Percentiles rank a stretch among this genome's conserved stretches.
Conservation (phyloP, 1,140 invertebrate species). For the Parapsyche elsis region DNA sequence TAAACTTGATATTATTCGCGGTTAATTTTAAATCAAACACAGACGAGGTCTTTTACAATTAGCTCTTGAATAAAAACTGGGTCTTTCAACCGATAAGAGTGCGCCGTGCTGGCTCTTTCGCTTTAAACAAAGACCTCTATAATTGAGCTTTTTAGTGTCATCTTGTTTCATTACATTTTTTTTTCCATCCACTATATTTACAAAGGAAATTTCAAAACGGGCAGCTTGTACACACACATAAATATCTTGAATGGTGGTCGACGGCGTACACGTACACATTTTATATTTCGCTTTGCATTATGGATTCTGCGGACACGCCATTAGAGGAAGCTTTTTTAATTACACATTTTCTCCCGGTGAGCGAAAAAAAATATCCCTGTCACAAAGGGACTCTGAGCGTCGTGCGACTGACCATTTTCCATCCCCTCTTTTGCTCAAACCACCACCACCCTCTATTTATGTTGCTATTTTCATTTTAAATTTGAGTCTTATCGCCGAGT, state of each 20-base stretch:
- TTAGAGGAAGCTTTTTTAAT: slow-evolving; percentile 42
- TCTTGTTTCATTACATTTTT: slow-evolving; percentile 8
- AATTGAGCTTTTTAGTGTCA: background rate
- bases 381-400: slow-evolving; percentile 27
- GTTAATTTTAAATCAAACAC: no score
- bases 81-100: no score
- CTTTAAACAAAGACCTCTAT: background rate
- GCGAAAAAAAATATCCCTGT: slow-evolving; percentile 38
- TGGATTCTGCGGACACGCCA: slow-evolving; percentile 33
- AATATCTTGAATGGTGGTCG: slow-evolving; percentile 1
- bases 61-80: no score
- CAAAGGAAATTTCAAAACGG: background rate
- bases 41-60: no score
- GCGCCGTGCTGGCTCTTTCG: background rate
- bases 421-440: background rate
- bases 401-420: slow-evolving; percentile 14
- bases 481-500: slow-evolving; percentile 49
- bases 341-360: slow-evolving; percentile 38
- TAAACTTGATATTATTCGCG: no score
- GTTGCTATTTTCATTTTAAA: slow-evolving; percentile 52
- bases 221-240: background rate
- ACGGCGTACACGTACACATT: background rate
- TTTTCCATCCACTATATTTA: background rate
- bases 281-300: slow-evolving; percentile 35
- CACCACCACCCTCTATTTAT: slow-evolving; percentile 7